Evolutionary conservation across 1,140 invertebrate genomes (phyloP).

Genomic region (Tigriopus japonicus): DNA sequence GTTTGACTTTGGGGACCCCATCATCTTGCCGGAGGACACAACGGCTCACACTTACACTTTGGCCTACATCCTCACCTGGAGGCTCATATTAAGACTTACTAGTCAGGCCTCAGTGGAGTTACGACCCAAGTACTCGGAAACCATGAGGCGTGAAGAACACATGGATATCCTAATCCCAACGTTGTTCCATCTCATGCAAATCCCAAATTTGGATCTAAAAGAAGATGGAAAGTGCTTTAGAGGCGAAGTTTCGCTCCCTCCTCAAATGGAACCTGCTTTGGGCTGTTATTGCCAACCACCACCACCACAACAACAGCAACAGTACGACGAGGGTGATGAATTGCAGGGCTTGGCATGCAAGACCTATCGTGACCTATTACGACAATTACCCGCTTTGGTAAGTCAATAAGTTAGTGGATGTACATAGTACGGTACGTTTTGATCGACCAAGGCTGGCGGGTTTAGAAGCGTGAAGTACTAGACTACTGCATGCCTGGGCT

Average conservation of each 20-base stretch:
- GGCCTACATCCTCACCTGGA: constrained; percentile 53
- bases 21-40: constrained; percentile 36
- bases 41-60: constrained; percentile 39
- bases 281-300: not conserved
- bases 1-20: constrained; percentile 31
- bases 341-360: not conserved
- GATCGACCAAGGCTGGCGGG: too few relatives aligned
- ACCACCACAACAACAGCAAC: too few relatives aligned
- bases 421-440: too few relatives aligned
- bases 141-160: constrained; percentile 33
- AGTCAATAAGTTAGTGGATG: not conserved
- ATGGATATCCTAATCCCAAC: not conserved
- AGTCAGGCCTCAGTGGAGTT: constrained; percentile 41
- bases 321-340: not conserved
- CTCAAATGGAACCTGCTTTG: not conserved
- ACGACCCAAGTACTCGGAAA: constrained; percentile 45
- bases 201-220: constrained; percentile 1
- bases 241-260: not conserved
- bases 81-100: constrained; percentile 45
- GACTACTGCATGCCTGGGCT: too few relatives aligned
- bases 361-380: not conserved
- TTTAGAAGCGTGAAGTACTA: too few relatives aligned
- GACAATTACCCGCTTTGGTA: constrained; percentile 3
- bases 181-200: constrained; percentile 1
- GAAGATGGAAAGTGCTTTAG: not conserved